phyloP scores from a whole-genome alignment of 2,888 invertebrate genomes.

The Cotesia congregata region DNA sequence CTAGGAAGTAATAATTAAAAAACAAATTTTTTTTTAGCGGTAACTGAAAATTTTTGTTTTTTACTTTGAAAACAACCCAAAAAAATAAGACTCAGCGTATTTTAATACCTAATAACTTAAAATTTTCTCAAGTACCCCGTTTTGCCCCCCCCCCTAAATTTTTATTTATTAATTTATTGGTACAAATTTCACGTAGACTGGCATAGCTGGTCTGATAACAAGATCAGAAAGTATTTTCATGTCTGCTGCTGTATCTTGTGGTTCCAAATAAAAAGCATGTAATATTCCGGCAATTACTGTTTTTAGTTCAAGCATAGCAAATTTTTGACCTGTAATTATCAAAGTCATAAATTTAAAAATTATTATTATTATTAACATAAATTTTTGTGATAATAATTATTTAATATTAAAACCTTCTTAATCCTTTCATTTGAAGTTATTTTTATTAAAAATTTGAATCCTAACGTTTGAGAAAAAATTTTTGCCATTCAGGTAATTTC shows the following conservation, averaged over 20 bases:
- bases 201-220: conserved; percentile 32
- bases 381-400: not conserved
- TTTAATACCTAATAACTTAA: too few relatives aligned
- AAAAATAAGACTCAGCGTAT: too few relatives aligned
- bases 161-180: conserved; percentile 34
- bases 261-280: conserved; percentile 50
- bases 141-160: not conserved
- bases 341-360: conserved; percentile 55
- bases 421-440: too few relatives aligned
- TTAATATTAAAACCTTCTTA: too few relatives aligned
- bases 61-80: too few relatives aligned
- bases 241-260: conserved; percentile 36
- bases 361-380: conserved; percentile 1
- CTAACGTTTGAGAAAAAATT: too few relatives aligned
- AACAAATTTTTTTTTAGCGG: too few relatives aligned
- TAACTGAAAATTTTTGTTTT: too few relatives aligned
- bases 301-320: conserved; percentile 51
- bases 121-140: too few relatives aligned
- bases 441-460: too few relatives aligned
- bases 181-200: conserved; percentile 40
- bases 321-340: conserved; percentile 71
- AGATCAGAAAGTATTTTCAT: conserved; percentile 42
- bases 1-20: too few relatives aligned
- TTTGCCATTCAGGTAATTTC: too few relatives aligned
- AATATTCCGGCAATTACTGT: conserved; percentile 43